Percentiles rank a stretch among this genome's conserved stretches.
These are phyloP conservation scores for Brienomyrus longianalis DNA, from an alignment of 2,113 vertebrate genomes.

Conservation along the genomic window DNA sequence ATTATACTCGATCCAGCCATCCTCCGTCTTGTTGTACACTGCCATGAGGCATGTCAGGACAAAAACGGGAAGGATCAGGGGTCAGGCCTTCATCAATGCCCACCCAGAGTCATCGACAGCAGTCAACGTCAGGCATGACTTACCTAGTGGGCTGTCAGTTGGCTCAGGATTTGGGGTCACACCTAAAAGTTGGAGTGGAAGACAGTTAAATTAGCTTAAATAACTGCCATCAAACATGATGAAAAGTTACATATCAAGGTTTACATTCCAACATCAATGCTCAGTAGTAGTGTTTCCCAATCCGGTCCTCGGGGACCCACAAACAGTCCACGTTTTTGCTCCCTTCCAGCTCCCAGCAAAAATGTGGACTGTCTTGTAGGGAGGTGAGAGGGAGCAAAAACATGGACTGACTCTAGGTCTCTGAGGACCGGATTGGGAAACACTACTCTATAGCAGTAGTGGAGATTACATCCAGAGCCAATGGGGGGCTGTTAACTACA, in stretches of 20 bases:
- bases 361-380: background rate
- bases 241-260: background rate
- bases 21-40: slow-evolving; percentile 66
- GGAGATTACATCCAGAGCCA: background rate
- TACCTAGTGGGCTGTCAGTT: slow-evolving; percentile 62
- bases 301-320: background rate
- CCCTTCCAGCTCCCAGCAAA: background rate
- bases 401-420: background rate
- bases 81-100: background rate
- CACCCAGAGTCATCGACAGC: background rate
- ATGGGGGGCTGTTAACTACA: background rate
- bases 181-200: slow-evolving; percentile 57
- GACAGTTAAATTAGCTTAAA: background rate
- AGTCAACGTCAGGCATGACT: slow-evolving; percentile 27
- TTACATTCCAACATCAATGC: background rate
- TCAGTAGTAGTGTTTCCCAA: background rate
- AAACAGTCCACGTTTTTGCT: background rate
- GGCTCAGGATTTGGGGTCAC: slow-evolving; percentile 63
- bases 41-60: slow-evolving; percentile 24
- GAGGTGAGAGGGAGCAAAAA: background rate
- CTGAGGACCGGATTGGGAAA: background rate
- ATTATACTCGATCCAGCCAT: slow-evolving; percentile 74
- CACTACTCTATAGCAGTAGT: background rate
- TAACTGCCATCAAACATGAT: background rate
- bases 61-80: background rate